Percentiles rank a stretch among this genome's conserved stretches.
phyloP scores from a whole-genome alignment of 2,113 vertebrate species.

The Apodemus speciosus region DNA sequence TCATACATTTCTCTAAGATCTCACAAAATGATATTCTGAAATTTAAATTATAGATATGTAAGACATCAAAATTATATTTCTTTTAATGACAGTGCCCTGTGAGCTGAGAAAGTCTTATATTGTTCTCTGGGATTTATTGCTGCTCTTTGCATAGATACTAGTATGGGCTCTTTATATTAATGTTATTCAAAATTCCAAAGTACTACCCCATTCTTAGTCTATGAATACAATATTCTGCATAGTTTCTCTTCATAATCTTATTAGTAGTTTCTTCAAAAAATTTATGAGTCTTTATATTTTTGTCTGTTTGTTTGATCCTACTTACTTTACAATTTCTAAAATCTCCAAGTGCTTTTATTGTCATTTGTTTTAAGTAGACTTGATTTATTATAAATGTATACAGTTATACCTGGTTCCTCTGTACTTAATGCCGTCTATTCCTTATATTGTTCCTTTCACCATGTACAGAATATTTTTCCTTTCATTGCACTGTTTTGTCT shows the following conservation, averaged over 20 bases:
- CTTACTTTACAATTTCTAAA: not conserved
- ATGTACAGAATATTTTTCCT: not conserved
- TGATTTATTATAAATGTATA: not conserved
- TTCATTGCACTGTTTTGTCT: not conserved
- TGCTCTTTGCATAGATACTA: not conserved
- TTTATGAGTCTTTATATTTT: not conserved
- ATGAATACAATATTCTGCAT: not conserved
- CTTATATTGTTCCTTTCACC: not conserved
- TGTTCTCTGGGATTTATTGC: not conserved
- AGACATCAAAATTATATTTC: not conserved
- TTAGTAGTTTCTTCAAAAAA: not conserved
- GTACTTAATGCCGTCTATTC: not conserved
- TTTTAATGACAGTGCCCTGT: not conserved
- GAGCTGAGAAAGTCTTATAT: not conserved
- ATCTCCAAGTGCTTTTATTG: not conserved
- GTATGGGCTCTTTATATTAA: not conserved
- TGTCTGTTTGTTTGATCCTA: not conserved
- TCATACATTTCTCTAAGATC: not conserved
- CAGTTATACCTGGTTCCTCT: not conserved
- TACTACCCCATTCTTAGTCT: not conserved
- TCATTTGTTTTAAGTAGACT: not conserved
- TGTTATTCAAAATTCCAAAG: not conserved
- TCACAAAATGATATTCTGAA: not conserved
- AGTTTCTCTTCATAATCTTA: not conserved
- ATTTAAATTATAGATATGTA: conserved; percentile 1